Conservation (phyloP, 2,888 invertebrate species). For the Lottia scabra region DNA sequence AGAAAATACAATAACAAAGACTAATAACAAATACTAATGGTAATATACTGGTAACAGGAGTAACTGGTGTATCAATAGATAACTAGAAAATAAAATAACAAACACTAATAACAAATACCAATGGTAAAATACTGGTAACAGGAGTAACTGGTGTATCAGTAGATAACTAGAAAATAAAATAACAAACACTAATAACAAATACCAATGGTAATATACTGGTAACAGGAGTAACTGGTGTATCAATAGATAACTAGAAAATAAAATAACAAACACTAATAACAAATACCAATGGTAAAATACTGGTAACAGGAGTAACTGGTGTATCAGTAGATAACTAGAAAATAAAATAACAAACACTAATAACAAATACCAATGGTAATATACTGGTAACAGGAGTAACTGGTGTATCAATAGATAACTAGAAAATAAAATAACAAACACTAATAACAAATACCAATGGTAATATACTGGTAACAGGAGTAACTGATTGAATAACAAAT, state of each 20-base stretch:
- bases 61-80: slow-evolving; percentile 78
- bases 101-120: slow-evolving; percentile 78
- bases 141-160: slow-evolving; percentile 82
- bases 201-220: slow-evolving; percentile 75
- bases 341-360: slow-evolving; percentile 17
- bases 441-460: slow-evolving; percentile 83
- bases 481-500: slow-evolving; percentile 74
- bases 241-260: no score
- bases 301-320: slow-evolving; percentile 84
- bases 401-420: slow-evolving; percentile 73
- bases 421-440: slow-evolving; percentile 66
- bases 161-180: slow-evolving; percentile 59
- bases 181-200: slow-evolving; percentile 76
- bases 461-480: slow-evolving; percentile 80
- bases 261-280: slow-evolving; percentile 76
- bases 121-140: slow-evolving; percentile 79
- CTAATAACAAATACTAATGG: slow-evolving; percentile 82
- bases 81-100: slow-evolving; percentile 54
- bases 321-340: slow-evolving; percentile 72
- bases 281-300: slow-evolving; percentile 80
- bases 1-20: no score
- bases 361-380: slow-evolving; percentile 79
- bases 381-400: slow-evolving; percentile 84
- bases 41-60: slow-evolving; percentile 80
- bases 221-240: no score